A percentile compares a stretch with the other conserved stretches of the same genome.
Evolutionary conservation across 2,888 invertebrate species (phyloP).

Genomic region (Pristionchus mayeri): DNA sequence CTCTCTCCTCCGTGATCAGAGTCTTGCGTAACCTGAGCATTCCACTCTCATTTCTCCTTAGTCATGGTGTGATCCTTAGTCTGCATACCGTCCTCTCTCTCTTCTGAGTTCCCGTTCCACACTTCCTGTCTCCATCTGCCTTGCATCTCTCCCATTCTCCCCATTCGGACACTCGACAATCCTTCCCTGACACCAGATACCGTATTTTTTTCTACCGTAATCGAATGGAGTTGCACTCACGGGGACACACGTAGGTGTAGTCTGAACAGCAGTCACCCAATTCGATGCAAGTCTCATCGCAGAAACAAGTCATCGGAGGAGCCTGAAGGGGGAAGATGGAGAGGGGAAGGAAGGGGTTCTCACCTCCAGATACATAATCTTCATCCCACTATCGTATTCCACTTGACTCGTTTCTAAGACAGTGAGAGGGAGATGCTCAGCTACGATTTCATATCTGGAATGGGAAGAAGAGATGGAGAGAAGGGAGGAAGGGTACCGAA

Average conservation of each 20-base stretch:
- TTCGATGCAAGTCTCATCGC: constrained; percentile 69
- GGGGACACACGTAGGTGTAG: constrained; percentile 71
- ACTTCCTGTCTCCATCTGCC: constrained; percentile 58
- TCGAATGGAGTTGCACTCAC: constrained; percentile 54
- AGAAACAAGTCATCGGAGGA: constrained; percentile 65
- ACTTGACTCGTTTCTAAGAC: constrained; percentile 52
- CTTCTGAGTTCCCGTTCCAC: constrained; percentile 63
- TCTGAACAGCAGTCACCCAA: constrained; percentile 73
- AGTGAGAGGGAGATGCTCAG: constrained; percentile 65
- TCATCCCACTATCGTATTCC: constrained; percentile 46
- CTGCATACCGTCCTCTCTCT: constrained; percentile 49
- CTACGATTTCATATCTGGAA: constrained; percentile 68
- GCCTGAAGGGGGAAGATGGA: constrained; percentile 52
- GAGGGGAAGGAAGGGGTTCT: not conserved
- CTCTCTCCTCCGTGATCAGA: constrained; percentile 62
- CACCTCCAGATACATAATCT: constrained; percentile 50
- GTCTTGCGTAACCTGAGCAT: constrained; percentile 53
- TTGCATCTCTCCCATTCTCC: constrained; percentile 64
- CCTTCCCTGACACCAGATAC: constrained; percentile 61
- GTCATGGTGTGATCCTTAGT: no score
- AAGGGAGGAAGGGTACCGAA: constrained; percentile 54
- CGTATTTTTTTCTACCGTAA: not conserved
- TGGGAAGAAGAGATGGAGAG: not conserved
- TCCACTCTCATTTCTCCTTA: no score
- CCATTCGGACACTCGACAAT: constrained; percentile 68